Evolutionary conservation across 2,888 invertebrate species (phyloP).

Genomic region (Acrocyrtus sp.): DNA sequence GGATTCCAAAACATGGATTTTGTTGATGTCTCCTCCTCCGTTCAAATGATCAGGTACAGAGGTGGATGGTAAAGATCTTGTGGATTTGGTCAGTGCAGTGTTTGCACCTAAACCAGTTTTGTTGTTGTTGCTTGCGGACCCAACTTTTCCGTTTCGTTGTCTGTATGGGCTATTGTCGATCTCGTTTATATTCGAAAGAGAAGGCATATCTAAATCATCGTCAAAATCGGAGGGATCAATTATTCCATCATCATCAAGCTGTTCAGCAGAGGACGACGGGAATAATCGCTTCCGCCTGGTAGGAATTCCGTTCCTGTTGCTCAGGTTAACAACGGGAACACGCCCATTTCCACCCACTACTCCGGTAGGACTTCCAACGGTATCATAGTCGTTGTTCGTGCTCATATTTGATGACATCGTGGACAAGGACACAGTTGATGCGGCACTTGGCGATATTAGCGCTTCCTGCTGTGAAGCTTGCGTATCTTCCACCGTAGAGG

Average conservation of each 20-base stretch:
- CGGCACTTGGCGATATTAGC: constrained; percentile 43
- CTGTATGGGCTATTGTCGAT: constrained; percentile 5
- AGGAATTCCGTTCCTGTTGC: constrained; percentile 3
- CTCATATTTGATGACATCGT: constrained; percentile 43
- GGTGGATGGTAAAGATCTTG: constrained; percentile 37
- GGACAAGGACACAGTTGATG: constrained; percentile 42
- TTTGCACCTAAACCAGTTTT: not conserved
- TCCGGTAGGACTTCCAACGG: constrained; percentile 26
- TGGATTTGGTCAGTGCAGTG: constrained; percentile 30
- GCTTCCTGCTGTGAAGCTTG: constrained; percentile 30
- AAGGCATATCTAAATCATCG: constrained; percentile 46
- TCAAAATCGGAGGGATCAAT: constrained; percentile 46
- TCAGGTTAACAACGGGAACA: not conserved
- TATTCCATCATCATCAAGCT: constrained; percentile 21
- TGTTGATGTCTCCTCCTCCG: constrained; percentile 29
- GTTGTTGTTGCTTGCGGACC: not conserved
- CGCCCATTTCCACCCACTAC: no score
- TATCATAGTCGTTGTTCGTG: constrained; percentile 42
- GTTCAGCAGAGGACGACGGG: constrained; percentile 16
- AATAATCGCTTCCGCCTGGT: constrained; percentile 22
- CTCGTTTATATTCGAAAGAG: constrained; percentile 36
- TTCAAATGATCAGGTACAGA: not conserved
- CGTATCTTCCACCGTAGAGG: constrained; percentile 19
- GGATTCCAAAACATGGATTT: constrained; percentile 41
- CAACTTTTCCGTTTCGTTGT: constrained; percentile 2